Evolutionary conservation across 35 echinoderm and acorn worm genomes (phyloP), one percentile per base, ranked within the genome.

Genomic region (Strongylocentrotus purpuratus): DNA sequence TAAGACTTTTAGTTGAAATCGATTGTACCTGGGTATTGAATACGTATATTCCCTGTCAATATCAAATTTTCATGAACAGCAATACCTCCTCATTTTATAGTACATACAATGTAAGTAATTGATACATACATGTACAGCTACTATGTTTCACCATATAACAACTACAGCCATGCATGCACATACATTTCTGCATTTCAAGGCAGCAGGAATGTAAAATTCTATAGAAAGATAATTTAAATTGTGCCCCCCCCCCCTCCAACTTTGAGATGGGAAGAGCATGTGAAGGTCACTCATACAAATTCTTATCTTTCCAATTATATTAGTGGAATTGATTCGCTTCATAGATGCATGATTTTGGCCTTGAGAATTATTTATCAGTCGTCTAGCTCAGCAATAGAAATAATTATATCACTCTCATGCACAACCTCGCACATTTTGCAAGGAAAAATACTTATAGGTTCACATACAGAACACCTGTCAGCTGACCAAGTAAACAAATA

Each of bases 331-430:
- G 65, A 89, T 89, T 89, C 87, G 18, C 87, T 33, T 33, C 33
- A 4, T 89, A 33, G 33, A 31, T 45, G 87, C 12, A 5, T 89
- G 87, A 4, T 10, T 22, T 11, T 45, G 9, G 33, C 87, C 32
- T 45, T 89, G 45, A 89, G 28, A 89, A 89, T 89, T 1, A 35
- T 89, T 46, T 89, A 89, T 89, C 45, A 18, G 87, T 89, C 45
- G 32, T 18, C 87, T 89, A 11, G 87, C 87, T 89, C 9, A 45
- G 12, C 32, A 89, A 32, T 46, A 35, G 33, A 45, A 89, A 78
- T n/a, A 0, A 78, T 28, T 7, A 5, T 8, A 78, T 78, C 20
- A 28, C 25, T 78, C 9, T 10, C 10, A 12, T 55, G 50, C 50
- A 55, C 50, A 55, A 55, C 50, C 2, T 55, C 11, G 50, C 50